Evolutionary conservation across 2,888 invertebrate species (phyloP).

Genomic region (Dasypolia templi): DNA sequence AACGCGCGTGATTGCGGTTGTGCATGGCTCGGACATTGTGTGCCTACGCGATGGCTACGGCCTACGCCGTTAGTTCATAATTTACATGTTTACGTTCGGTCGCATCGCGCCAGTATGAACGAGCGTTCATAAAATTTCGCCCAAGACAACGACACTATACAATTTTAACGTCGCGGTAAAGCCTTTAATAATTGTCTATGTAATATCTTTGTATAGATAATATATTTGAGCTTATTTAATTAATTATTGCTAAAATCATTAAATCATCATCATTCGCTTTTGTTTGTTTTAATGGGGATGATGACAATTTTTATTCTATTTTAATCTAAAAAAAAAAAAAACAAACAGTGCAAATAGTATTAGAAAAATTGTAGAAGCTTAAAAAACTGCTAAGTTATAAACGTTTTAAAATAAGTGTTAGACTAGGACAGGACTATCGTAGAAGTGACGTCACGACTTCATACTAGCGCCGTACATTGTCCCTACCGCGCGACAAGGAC

Average conservation of each 20-base stretch:
- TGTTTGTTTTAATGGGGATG: too few species aligned
- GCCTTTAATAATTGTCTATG: not conserved
- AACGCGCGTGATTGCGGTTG: slow-evolving; percentile 12
- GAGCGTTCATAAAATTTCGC: not conserved
- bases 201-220: not conserved
- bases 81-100: not conserved
- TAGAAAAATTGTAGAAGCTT: too few species aligned
- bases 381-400: too few species aligned
- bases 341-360: too few species aligned
- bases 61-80: not conserved
- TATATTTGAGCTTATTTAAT: not conserved
- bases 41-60: not conserved
- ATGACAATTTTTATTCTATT: too few species aligned
- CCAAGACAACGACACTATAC: not conserved
- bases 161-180: not conserved
- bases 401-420: too few species aligned
- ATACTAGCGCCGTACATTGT: too few species aligned
- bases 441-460: too few species aligned
- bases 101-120: not conserved
- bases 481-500: too few species aligned
- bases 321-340: too few species aligned
- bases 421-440: too few species aligned
- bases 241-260: too few species aligned
- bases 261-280: not conserved
- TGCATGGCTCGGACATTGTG: not conserved